Base-by-base conservation (phyloP, 1,140 invertebrate species). In the Mercenaria mercenaria region DNA sequence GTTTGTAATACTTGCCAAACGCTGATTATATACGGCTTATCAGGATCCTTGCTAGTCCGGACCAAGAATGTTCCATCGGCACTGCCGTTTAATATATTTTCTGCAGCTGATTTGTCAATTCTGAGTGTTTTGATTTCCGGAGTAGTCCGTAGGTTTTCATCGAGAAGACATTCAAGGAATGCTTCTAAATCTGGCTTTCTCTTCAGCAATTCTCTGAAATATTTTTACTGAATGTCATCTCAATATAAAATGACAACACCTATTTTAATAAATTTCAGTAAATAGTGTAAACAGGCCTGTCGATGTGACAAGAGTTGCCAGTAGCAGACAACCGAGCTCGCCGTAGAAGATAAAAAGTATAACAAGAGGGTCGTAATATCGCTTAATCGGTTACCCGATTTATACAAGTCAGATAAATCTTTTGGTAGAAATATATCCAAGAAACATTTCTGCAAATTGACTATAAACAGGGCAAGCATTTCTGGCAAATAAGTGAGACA, bases 61-160 rank as follows among this genome's bases (percentile, higher is more conserved):
- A 79, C 74, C n/a, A 79, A 39, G 26, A 79, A 79, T 47, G 74
- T 50, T 10, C 74, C 74, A 29, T 79, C 39, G 8, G 8, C 50
- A 20, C 39, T 23, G 13, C 15, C 23, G 20, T 47, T 43, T 2
- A 79, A 29, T n/a, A 18, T 79, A 11, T 29, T 13, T 32, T 79
- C 50, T 79, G 74, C 74, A 11, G 29, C 26, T 6, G 41, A 50
- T n/a, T 79, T 43, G 74, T 79, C 74, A 20, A 79, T 43, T 3
- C 18, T 52, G 23, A 39, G 50, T 29, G 23, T 29, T 20, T 47
- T 41, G 10, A 79, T 29, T n/a, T 43, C 32, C 29, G 13, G 69
- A 20, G 4, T 4, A 37, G 32, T 32, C 69, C 8, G 32, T 74
- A 43, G 41, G 23, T 41, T 20, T 50, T 43, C n/a, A 41, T 76